Evolutionary conservation across 2,113 vertebrate genomes (phyloP).

Genomic region (Cranoglanis bouderius): DNA sequence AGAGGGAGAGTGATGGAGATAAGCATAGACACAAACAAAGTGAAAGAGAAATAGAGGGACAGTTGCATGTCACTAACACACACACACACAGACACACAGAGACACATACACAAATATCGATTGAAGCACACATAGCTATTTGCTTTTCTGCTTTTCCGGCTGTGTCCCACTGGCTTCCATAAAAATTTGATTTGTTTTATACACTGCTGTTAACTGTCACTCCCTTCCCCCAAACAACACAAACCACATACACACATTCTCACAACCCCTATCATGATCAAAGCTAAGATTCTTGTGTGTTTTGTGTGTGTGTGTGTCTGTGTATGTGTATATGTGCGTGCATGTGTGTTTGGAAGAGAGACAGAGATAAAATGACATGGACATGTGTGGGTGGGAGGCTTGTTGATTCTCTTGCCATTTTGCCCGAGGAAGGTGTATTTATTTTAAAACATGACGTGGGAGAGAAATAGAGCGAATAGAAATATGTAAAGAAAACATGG

Average conservation of each 20-base stretch:
- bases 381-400: constrained; percentile 49
- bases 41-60: constrained; percentile 19
- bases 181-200: constrained; percentile 51
- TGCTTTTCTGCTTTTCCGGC: constrained; percentile 36
- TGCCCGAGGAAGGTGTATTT: constrained; percentile 51
- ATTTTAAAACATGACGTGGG: constrained; percentile 55
- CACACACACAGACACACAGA: background rate
- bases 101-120: constrained; percentile 19
- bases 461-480: constrained; percentile 39
- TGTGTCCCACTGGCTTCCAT: constrained; percentile 47
- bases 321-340: constrained; percentile 31
- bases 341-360: constrained; percentile 28
- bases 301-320: background rate
- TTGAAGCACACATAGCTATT: constrained; percentile 27
- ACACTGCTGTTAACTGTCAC: constrained; percentile 40
- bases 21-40: background rate
- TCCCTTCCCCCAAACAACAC: constrained; percentile 24
- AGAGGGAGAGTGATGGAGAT: background rate
- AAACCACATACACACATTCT: constrained; percentile 17
- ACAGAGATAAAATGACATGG: constrained; percentile 34
- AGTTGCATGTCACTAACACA: background rate
- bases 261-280: constrained; percentile 16
- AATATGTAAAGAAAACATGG: constrained; percentile 8
- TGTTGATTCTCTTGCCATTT: constrained; percentile 48
- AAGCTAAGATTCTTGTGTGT: constrained; percentile 11